Conservation (phyloP, 1,140 invertebrate genomes). For the Leptonema lineaticorne region DNA sequence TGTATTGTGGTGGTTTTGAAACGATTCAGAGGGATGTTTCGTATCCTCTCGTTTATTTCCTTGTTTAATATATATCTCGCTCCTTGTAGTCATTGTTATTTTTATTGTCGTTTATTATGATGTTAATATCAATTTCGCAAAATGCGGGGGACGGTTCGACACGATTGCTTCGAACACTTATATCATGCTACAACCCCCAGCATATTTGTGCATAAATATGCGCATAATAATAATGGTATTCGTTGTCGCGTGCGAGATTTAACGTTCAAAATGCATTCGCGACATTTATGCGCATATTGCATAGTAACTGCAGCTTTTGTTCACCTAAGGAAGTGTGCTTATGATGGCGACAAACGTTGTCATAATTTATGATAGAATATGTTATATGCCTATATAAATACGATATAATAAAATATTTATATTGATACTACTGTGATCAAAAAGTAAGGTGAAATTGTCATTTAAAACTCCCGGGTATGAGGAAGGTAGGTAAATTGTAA, state of each 20-base stretch:
- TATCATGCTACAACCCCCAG: too few species aligned
- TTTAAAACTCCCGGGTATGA: too few species aligned
- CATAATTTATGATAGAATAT: too few species aligned
- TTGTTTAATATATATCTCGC: too few species aligned
- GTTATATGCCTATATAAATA: too few species aligned
- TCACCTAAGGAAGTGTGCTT: not conserved
- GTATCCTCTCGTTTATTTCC: not conserved
- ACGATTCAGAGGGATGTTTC: not conserved
- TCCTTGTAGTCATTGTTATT: slow-evolving; percentile 27
- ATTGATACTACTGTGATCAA: too few species aligned
- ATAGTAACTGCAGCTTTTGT: not conserved
- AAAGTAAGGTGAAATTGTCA: too few species aligned
- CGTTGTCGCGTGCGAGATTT: slow-evolving; percentile 17
- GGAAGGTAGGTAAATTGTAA: too few species aligned
- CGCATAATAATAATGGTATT: too few species aligned
- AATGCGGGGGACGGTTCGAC: not conserved
- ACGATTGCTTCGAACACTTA: not conserved
- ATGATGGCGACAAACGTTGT: not conserved
- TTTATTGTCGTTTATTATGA: slow-evolving; percentile 33
- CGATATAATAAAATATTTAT: too few species aligned
- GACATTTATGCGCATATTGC: too few species aligned
- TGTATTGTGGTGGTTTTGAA: not conserved
- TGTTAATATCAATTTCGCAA: slow-evolving; percentile 31
- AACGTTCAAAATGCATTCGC: slow-evolving; percentile 6
- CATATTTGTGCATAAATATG: too few species aligned